These are phyloP conservation scores for Poeciliopsis turneri DNA, from an alignment of 2,797 vertebrate genomes.

Conservation along the genomic window DNA sequence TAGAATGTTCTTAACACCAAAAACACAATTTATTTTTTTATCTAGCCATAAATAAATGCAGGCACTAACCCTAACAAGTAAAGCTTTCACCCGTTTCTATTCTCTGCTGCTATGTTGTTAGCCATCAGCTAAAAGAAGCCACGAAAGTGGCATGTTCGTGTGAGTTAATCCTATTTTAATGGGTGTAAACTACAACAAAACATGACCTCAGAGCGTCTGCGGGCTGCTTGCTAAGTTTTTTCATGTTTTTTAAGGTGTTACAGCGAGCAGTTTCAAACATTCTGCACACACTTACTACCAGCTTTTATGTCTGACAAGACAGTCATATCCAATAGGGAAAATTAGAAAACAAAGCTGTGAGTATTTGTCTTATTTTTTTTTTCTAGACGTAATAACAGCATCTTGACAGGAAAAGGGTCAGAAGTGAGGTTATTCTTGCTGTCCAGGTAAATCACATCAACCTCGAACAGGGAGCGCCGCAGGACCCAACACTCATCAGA, in stretches of 20 bases:
- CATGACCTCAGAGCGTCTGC: not conserved
- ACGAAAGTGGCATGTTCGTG: not conserved
- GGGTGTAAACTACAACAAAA: not conserved
- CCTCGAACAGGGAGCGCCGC: conserved; percentile 20
- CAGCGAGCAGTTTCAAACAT: not conserved
- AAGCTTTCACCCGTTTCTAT: not conserved
- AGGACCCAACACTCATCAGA: conserved; percentile 23
- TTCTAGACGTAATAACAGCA: conserved; percentile 20
- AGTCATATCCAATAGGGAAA: not conserved
- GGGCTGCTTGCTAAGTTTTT: not conserved
- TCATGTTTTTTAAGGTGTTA: not conserved
- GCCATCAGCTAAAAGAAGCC: not conserved
- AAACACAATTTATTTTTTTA: not conserved
- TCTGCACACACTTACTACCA: not conserved
- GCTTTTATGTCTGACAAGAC: not conserved
- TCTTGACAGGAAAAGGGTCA: conserved; percentile 45
- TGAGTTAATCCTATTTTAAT: not conserved
- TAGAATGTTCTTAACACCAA: not conserved
- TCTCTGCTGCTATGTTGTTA: too few species aligned
- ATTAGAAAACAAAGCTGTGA: not conserved
- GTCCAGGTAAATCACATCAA: conserved; percentile 67
- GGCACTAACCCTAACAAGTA: not conserved
- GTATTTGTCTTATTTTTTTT: not conserved
- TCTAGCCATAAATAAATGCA: not conserved
- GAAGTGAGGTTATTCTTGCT: conserved; percentile 48